Evolutionary conservation across 2,888 invertebrate genomes (phyloP), one percentile per base, ranked within the genome.

Genomic region (Ophion costatus): DNA sequence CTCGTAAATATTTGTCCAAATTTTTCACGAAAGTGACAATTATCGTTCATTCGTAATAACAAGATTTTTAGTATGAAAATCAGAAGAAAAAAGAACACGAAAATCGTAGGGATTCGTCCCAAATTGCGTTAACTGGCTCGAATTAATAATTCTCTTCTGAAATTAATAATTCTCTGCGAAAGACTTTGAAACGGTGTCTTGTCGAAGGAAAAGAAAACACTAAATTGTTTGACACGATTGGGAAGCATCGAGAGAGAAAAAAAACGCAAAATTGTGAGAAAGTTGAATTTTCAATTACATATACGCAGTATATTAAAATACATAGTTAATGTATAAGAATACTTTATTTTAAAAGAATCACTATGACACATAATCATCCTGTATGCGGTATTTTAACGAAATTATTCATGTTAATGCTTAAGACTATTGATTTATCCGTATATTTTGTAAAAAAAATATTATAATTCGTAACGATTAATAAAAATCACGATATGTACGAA

Each of bases 371-470:
- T 87, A 86, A 85, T 82, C 85, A 85, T 82, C 73, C 82, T 80
- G 69, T 82, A 84, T 29, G 74, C 82, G 87, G 82, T 86, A 86
- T 89, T 87, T 87, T 84, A 87, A 86, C 82, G 82, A 77, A 85
- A 88, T 84, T 85, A 88, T 84, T 84, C 86, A 80, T 86, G 89
- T 88, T 88, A 88, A 88, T 87, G 90, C 90, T 92, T 92, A 88
- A 90, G 89, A 88, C 42, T 57, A 77, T 67, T 91, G 86, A 88
- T 90, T 91, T 92, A 90, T 88, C 91, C 89, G 90, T 91, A 92
- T 91, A 91, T 92, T 92, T 92, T 92, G 89, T 92, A 92, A 85
- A 77, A 91, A 89, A 88, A 89, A 89, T n/a, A 79, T 89, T 87
- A 89, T 90, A 89, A 89, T 90, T 85, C 86, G 90, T 90, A 90